Conservation (phyloP, 2,797 vertebrate species). For the Clamator glandarius region DNA sequence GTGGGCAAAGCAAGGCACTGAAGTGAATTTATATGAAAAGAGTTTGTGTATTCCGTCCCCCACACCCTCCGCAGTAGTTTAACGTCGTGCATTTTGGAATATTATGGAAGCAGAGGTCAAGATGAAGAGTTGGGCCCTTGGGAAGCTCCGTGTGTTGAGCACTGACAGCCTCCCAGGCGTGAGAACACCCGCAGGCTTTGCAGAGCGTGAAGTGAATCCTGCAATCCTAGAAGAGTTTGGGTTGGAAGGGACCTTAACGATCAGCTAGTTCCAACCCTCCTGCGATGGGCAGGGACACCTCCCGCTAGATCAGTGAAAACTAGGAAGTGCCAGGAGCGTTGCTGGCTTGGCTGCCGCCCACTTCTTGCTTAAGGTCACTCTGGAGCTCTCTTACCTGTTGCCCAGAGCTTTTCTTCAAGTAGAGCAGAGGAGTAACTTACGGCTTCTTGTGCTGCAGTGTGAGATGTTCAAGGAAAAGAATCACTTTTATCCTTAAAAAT, state of each 20-base stretch:
- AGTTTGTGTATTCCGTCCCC: background rate
- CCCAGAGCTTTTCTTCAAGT: background rate
- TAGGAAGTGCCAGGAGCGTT: background rate
- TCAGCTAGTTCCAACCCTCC: too few species aligned
- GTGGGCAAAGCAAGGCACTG: too few species aligned
- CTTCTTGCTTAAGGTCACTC: background rate
- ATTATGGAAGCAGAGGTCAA: background rate
- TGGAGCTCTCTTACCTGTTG: background rate
- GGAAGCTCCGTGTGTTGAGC: background rate
- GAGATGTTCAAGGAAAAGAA: background rate
- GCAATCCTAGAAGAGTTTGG: too few species aligned
- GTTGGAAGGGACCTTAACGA: too few species aligned
- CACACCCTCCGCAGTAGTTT: background rate
- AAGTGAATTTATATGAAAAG: background rate
- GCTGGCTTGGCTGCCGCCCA: background rate
- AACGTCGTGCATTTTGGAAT: background rate
- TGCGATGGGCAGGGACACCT: too few species aligned
- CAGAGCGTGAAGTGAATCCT: too few species aligned
- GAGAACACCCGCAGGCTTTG: background rate
- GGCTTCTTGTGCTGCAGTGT: accelerated
- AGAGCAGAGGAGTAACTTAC: background rate
- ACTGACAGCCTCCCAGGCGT: background rate
- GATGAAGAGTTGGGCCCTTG: background rate
- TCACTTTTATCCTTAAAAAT: background rate
- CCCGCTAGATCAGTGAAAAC: background rate